phyloP scores from a whole-genome alignment of 2,888 invertebrate species.

The Oscheius sp. region DNA sequence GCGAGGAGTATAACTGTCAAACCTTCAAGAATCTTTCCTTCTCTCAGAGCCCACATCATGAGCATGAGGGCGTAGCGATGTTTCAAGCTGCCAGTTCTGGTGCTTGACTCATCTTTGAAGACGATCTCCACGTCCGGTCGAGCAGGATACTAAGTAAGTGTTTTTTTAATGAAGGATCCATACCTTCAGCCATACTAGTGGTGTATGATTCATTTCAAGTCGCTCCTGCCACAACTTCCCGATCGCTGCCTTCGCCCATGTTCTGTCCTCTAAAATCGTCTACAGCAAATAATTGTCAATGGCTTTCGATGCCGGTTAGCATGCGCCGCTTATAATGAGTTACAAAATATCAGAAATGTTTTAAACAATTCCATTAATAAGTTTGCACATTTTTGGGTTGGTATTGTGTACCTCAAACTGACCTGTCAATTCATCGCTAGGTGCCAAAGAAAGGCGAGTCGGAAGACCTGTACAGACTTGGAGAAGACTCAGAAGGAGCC shows the following conservation, averaged over 20 bases:
- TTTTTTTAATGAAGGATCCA: background rate
- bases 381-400: too few relatives aligned
- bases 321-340: background rate
- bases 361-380: too few relatives aligned
- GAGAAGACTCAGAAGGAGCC: constrained; percentile 4
- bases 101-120: constrained; percentile 56
- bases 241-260: constrained; percentile 48
- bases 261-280: constrained; percentile 40
- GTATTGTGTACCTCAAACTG: background rate
- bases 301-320: background rate
- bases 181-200: constrained; percentile 35
- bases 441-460: constrained; percentile 7
- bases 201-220: constrained; percentile 45
- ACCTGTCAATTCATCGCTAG: constrained; percentile 31
- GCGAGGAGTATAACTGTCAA: too few relatives aligned
- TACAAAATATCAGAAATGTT: too few relatives aligned
- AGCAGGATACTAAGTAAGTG: constrained; percentile 38
- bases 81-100: constrained; percentile 47
- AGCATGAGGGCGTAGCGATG: constrained; percentile 58
- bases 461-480: constrained; percentile 1
- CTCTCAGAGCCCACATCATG: constrained; percentile 57
- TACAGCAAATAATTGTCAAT: background rate
- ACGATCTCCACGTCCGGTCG: constrained; percentile 39
- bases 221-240: constrained; percentile 51
- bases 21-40: constrained; percentile 48